phyloP scores from a whole-genome alignment of 2,888 invertebrate species.

The Anorthoa munda region DNA sequence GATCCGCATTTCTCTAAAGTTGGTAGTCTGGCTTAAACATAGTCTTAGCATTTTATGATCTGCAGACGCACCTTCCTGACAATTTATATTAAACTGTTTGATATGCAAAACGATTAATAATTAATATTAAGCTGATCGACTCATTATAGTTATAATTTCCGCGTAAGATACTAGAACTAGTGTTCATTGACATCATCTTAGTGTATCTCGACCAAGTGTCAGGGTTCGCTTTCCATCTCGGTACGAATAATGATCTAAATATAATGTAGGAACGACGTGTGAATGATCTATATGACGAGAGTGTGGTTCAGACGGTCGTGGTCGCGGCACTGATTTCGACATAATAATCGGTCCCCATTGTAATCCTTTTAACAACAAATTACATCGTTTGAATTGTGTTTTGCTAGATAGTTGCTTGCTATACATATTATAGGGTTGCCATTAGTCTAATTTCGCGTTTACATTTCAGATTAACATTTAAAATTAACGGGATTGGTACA shows the following conservation, averaged over 20 bases:
- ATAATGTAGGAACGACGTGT: conserved; percentile 33
- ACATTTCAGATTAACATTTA: not conserved
- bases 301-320: conserved; percentile 35
- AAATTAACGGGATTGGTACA: not conserved
- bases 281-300: conserved; percentile 22
- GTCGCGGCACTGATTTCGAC: conserved; percentile 66
- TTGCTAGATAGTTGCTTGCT: conserved; percentile 39
- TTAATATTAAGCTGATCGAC: conserved; percentile 20
- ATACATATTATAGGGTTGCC: conserved; percentile 40
- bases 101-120: conserved; percentile 12
- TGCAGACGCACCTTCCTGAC: conserved; percentile 23
- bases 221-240: conserved; percentile 18
- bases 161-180: conserved; percentile 12
- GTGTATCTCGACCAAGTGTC: conserved; percentile 29
- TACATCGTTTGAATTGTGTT: conserved; percentile 55
- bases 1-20: conserved; percentile 65
- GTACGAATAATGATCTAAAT: conserved; percentile 26
- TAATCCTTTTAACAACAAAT: conserved; percentile 67
- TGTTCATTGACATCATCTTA: conserved; percentile 17
- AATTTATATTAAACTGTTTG: conserved; percentile 14
- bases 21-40: conserved; percentile 57
- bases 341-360: conserved; percentile 71
- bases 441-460: not conserved
- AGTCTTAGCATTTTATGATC: conserved; percentile 29
- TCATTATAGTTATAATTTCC: conserved; percentile 13